These are phyloP conservation scores for Rhabditoides inermis DNA, from an alignment of 2,888 invertebrate species.

Conservation along the genomic window DNA sequence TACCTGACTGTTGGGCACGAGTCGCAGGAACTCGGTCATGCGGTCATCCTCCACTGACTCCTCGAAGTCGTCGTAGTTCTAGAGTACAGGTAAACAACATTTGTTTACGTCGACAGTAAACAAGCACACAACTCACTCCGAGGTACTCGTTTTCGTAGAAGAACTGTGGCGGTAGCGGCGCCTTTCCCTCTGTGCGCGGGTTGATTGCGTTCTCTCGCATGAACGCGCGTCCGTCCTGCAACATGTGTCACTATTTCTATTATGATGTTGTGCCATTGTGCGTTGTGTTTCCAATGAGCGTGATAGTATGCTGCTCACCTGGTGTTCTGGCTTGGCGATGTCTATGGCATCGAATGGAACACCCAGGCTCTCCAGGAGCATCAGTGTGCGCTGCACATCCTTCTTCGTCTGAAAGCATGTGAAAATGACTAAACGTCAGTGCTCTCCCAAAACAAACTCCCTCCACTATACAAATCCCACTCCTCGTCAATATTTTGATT, in stretches of 20 bases:
- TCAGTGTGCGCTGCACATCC: conserved; percentile 81
- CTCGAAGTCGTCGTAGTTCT: conserved; percentile 41
- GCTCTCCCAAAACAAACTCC: background rate
- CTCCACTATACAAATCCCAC: background rate
- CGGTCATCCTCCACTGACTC: conserved; percentile 34
- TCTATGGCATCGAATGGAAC: conserved; percentile 83
- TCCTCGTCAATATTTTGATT: background rate
- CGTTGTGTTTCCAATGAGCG: too few relatives aligned
- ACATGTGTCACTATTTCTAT: conserved; percentile 56
- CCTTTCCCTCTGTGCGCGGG: conserved; percentile 30
- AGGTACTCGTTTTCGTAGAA: conserved; percentile 85
- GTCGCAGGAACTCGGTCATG: conserved; percentile 29
- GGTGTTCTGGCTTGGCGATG: conserved; percentile 86
- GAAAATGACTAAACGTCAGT: conserved; percentile 1
- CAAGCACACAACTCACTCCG: conserved; percentile 76
- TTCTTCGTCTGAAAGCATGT: conserved; percentile 74
- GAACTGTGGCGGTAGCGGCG: conserved; percentile 75
- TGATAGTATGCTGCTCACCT: too few relatives aligned
- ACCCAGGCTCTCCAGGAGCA: conserved; percentile 83
- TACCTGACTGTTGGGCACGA: conserved; percentile 32
- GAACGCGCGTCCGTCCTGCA: conserved; percentile 74
- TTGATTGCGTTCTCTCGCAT: conserved; percentile 72
- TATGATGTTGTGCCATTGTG: conserved; percentile 9
- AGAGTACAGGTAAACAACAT: too few relatives aligned
- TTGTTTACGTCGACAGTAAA: too few relatives aligned